A percentile compares a stretch with the other conserved stretches of the same genome.
phyloP scores from a whole-genome alignment of 1,140 invertebrate species.

The Leptinotarsa defecta region DNA sequence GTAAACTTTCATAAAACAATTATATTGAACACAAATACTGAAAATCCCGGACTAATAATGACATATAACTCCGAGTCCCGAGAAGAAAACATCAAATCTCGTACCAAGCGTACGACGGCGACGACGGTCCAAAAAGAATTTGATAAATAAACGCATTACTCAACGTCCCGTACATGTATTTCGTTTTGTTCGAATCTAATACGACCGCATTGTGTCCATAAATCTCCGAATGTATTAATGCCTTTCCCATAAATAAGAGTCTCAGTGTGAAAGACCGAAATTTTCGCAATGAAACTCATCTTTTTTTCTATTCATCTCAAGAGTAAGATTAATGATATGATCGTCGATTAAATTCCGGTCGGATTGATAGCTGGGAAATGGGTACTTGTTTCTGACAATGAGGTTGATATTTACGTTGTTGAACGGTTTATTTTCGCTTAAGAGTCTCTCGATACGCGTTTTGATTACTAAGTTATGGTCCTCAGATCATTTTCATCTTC shows the following conservation, averaged over 20 bases:
- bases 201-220: conserved; percentile 20
- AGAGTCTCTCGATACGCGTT: too few relatives aligned
- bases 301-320: conserved; percentile 12
- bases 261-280: conserved; percentile 1
- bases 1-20: too few relatives aligned
- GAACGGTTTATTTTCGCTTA: too few relatives aligned
- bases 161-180: conserved; percentile 18
- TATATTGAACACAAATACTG: too few relatives aligned
- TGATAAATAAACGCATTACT: conserved; percentile 24
- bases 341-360: neutral
- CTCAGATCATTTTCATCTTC: too few relatives aligned
- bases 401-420: neutral
- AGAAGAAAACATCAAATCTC: neutral
- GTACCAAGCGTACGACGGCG: neutral
- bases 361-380: neutral
- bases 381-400: neutral
- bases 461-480: too few relatives aligned
- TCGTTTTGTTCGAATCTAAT: conserved; percentile 18
- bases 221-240: conserved; percentile 20
- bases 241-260: conserved; percentile 12
- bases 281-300: conserved; percentile 6
- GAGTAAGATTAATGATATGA: neutral
- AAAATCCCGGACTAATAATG: neutral
- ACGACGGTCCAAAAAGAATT: conserved; percentile 12
- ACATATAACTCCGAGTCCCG: neutral